These are phyloP conservation scores for Cryptocheilus praepositus DNA, from an alignment of 2,888 invertebrate species.

Conservation along the genomic window DNA sequence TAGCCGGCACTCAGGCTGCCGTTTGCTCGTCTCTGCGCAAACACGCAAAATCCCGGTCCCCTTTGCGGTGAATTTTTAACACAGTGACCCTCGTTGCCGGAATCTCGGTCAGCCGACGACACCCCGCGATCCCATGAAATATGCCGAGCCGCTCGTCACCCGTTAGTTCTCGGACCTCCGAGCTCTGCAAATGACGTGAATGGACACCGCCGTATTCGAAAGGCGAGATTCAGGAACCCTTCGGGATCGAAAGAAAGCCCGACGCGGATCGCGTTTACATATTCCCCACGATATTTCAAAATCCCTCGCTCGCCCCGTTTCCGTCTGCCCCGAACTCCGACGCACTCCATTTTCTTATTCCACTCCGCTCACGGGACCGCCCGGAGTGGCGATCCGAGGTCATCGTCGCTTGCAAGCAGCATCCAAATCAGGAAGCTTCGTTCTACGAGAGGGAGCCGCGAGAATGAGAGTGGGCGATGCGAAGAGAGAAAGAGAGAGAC, in stretches of 20 bases:
- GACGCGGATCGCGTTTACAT: slow-evolving; percentile 25
- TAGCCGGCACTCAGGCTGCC: no score
- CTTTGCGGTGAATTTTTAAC: no score
- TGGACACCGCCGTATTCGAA: slow-evolving; percentile 9
- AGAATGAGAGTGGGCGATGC: background rate
- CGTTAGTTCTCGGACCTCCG: background rate
- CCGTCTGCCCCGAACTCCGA: background rate
- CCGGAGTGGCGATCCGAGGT: slow-evolving; percentile 35
- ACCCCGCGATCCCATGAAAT: background rate
- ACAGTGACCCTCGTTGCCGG: no score
- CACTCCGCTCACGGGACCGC: slow-evolving; percentile 24
- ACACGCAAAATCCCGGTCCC: no score
- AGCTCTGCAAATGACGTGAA: slow-evolving; percentile 12
- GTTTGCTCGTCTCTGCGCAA: no score
- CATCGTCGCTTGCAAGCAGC: slow-evolving; percentile 38
- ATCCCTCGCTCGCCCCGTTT: slow-evolving; percentile 21
- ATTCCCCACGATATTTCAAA: slow-evolving; percentile 42
- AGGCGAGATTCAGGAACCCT: background rate
- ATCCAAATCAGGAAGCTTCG: slow-evolving; percentile 35
- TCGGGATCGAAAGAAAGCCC: slow-evolving; percentile 1
- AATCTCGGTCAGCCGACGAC: no score
- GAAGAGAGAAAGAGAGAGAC: slow-evolving; percentile 11
- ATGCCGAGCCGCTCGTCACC: slow-evolving; percentile 1
- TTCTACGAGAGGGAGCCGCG: slow-evolving; percentile 7
- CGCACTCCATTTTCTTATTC: slow-evolving; percentile 29